Evolutionary conservation across 2,888 invertebrate species (phyloP).

Genomic region (Branchellion lobata): DNA sequence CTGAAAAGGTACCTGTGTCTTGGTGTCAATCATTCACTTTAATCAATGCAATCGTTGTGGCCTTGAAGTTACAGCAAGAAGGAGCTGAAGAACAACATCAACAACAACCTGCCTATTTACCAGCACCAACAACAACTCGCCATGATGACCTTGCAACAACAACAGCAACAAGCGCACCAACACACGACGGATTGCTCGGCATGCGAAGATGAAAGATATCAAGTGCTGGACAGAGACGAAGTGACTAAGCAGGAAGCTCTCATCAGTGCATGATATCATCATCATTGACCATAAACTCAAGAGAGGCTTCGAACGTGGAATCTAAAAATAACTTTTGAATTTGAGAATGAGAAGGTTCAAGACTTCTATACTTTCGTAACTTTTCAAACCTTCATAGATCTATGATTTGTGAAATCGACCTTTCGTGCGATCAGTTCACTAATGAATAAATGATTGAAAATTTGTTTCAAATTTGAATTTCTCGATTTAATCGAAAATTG

Average conservation of each 20-base stretch:
- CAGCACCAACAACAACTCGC: conserved; percentile 11
- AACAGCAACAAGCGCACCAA: background rate
- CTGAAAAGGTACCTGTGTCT: conserved; percentile 31
- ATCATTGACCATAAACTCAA: too few relatives aligned
- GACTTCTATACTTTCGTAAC: too few relatives aligned
- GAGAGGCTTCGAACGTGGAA: too few relatives aligned
- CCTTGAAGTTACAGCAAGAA: background rate
- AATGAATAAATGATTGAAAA: too few relatives aligned
- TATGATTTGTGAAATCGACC: too few relatives aligned
- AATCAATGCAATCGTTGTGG: background rate
- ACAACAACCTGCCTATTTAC: conserved; percentile 11
- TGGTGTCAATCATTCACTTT: background rate
- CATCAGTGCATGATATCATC: background rate
- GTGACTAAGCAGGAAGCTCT: conserved; percentile 24
- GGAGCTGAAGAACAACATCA: conserved; percentile 5
- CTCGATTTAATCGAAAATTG: too few relatives aligned
- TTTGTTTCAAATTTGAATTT: too few relatives aligned
- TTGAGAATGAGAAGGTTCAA: too few relatives aligned
- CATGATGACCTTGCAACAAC: background rate
- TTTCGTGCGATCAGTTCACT: too few relatives aligned
- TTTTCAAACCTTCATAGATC: too few relatives aligned
- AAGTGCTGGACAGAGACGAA: conserved; percentile 35
- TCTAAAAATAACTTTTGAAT: too few relatives aligned
- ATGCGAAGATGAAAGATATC: conserved; percentile 36
- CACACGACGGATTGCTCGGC: background rate